phyloP scores from a whole-genome alignment of 2,113 vertebrate genomes.

The Porphyrio hochstetteri region DNA sequence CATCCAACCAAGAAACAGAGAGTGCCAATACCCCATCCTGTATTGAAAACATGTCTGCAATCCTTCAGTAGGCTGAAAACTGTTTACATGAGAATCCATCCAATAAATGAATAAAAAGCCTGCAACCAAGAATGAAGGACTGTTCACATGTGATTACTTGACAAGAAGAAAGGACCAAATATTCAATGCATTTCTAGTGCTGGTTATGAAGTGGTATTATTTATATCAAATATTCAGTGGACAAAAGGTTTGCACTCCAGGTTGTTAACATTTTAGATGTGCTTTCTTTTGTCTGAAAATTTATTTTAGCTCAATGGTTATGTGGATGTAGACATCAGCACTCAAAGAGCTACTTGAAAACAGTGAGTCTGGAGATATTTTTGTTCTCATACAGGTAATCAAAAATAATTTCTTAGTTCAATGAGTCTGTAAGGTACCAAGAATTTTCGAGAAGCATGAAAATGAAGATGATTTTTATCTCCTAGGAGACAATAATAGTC shows the following conservation, averaged over 20 bases:
- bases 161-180: background rate
- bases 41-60: background rate
- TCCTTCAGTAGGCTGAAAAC: background rate
- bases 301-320: background rate
- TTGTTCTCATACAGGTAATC: background rate
- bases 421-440: background rate
- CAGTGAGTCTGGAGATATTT: background rate
- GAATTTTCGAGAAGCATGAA: background rate
- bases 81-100: background rate
- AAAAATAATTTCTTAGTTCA: conserved; percentile 33
- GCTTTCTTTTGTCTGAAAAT: background rate
- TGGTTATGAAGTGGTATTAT: background rate
- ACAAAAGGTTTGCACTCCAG: background rate
- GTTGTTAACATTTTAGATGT: background rate
- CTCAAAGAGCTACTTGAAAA: background rate
- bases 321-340: background rate
- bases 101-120: background rate
- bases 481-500: conserved; percentile 6
- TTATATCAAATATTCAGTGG: background rate
- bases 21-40: background rate
- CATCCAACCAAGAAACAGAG: background rate
- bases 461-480: background rate
- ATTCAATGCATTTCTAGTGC: background rate
- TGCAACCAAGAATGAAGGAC: background rate
- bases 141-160: background rate